Evolutionary conservation across 2,113 vertebrate species (phyloP).

Genomic region (Aix galericulata): DNA sequence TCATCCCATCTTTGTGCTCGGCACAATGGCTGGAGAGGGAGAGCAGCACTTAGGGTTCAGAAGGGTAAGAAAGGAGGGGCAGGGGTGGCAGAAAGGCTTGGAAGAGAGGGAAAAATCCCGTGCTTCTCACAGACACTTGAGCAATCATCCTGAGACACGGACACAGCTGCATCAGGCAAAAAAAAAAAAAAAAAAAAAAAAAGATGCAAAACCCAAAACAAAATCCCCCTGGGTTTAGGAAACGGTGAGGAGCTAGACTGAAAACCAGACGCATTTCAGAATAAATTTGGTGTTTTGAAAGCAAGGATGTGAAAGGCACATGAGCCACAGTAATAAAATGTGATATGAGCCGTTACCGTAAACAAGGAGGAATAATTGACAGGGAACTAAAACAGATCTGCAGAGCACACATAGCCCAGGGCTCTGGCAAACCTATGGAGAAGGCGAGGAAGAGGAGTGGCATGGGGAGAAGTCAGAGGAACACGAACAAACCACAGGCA

Average conservation of each 20-base stretch:
- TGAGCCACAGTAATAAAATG: conserved; percentile 46
- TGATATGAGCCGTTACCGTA: conserved; percentile 47
- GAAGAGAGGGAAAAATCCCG: background rate
- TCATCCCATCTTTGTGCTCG: background rate
- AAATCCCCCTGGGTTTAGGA: background rate
- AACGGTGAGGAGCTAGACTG: background rate
- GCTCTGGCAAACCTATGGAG: background rate
- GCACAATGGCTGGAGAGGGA: background rate
- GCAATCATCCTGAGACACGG: background rate
- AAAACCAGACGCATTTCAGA: background rate
- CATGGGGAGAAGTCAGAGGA: background rate
- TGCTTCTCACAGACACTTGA: conserved; percentile 8
- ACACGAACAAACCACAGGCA: background rate
- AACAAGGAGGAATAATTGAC: conserved; percentile 65
- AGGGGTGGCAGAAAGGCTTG: background rate
- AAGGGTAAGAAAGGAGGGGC: background rate
- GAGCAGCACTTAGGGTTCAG: background rate
- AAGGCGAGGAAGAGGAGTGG: background rate
- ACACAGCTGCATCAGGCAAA: background rate
- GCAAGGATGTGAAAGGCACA: conserved; percentile 52
- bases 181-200: background rate
- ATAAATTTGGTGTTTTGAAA: conserved; percentile 36
- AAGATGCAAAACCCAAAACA: background rate
- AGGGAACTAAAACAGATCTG: conserved; percentile 44
- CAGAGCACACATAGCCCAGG: background rate